These are phyloP conservation scores for Autographa gamma DNA, from an alignment of 2,888 invertebrate genomes.

Conservation along the genomic window DNA sequence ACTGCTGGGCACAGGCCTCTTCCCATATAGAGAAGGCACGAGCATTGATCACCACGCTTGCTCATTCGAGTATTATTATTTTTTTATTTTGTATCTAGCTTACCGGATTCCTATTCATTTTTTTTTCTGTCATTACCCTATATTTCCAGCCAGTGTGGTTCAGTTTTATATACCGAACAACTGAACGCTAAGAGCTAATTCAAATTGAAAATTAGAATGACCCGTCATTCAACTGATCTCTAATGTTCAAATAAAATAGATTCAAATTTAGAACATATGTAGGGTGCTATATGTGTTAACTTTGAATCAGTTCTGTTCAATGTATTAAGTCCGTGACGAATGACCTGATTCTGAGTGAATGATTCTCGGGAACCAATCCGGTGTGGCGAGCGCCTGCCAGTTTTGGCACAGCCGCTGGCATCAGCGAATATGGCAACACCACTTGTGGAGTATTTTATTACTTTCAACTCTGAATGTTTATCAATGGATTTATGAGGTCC, in stretches of 20 bases:
- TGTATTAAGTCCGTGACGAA: constrained; percentile 60
- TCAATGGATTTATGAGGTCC: constrained; percentile 50
- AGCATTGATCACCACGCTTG: too few species aligned
- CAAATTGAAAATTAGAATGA: too few species aligned
- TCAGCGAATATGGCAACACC: constrained; percentile 47
- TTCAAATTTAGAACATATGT: too few species aligned
- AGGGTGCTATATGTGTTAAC: constrained; percentile 52
- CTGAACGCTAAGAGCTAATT: too few species aligned
- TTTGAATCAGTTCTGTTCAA: constrained; percentile 55
- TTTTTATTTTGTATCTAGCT: not conserved
- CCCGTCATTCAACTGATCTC: not conserved
- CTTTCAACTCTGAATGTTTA: constrained; percentile 49
- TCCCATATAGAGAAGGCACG: too few species aligned
- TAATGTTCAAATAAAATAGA: not conserved
- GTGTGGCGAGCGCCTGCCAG: constrained; percentile 43
- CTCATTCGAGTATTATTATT: too few species aligned
- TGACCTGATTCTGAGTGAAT: constrained; percentile 56
- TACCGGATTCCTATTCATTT: too few species aligned
- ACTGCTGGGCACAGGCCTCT: too few species aligned
- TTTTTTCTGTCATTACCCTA: too few species aligned
- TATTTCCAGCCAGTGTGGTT: too few species aligned
- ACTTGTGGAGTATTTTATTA: constrained; percentile 52
- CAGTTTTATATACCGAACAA: too few species aligned
- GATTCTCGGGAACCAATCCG: constrained; percentile 53
- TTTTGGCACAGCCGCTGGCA: constrained; percentile 54